Base-by-base conservation (phyloP, 2,113 vertebrate species). In the Otolemur garnettii region DNA sequence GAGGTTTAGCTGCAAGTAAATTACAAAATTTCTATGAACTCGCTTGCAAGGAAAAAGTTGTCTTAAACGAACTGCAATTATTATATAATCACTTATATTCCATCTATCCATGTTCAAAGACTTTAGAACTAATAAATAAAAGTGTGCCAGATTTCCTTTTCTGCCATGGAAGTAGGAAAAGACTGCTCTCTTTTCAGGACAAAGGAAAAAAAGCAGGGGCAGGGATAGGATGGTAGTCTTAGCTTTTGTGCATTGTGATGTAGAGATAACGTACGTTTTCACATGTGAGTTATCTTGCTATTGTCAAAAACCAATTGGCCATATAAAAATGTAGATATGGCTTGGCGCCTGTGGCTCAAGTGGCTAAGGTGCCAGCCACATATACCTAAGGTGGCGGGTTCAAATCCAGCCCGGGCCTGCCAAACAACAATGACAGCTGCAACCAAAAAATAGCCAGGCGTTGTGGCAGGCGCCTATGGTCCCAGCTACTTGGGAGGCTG, bases 101-200 rank as follows among this genome's bases (percentile, higher is more conserved):
- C 77, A 68, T 26, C 21, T 24, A 68, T 64, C 15, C 45, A 33
- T 53, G 4, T 64, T 59, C 53, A 68, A n/a, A 85, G 26, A 55
- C n/a, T 64, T 80, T 50, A 94, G 55, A 72, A 55, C 55, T 77
- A 78, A 81, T n/a, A 84, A 83, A 79, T 71, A 35, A 59, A 79
- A 82, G 30, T 24, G 55, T 45, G 66, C 24, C 33, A 62, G 22
- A 68, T 38, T 57, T 64, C 42, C 6, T 59, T 74, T 55, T 75
- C 24, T 7, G n/a, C 60, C 28, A n/a, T 0, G 33, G 28, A 87
- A 81, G 28, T n/a, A 55, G 13, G 26, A 1, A 60, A 81, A 82
- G 21, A 17, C 55, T 74, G 64, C 30, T 64, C 53, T 66, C 87
- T 92, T 38, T 55, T 18, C 30, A 91, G 68, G 17, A 66, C 38